These are phyloP conservation scores for Nothocercus julius DNA, from an alignment of 2,113 vertebrate genomes.

Conservation along the genomic window DNA sequence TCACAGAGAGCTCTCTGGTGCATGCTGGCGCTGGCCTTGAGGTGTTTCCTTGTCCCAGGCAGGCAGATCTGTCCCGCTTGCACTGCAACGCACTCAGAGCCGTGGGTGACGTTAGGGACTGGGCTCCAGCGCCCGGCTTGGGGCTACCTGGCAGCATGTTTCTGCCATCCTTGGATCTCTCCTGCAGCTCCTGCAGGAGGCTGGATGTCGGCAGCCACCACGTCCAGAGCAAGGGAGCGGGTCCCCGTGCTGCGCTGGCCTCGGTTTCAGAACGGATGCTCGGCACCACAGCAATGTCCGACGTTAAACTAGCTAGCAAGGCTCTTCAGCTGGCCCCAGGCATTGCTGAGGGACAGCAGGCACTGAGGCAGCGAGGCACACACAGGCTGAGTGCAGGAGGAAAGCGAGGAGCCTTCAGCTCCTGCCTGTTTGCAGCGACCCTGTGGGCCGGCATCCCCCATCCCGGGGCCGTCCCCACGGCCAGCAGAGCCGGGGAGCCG, in stretches of 20 bases:
- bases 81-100: background rate
- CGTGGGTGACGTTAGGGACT: background rate
- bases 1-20: background rate
- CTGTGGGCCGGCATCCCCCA: background rate
- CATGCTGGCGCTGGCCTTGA: background rate
- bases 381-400: background rate
- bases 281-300: background rate
- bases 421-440: background rate
- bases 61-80: background rate
- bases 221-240: background rate
- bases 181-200: background rate
- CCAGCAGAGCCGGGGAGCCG: background rate
- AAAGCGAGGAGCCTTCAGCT: background rate
- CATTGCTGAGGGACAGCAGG: background rate
- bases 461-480: background rate
- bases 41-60: background rate
- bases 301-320: rapidly evolving
- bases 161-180: background rate
- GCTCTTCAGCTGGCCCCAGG: background rate
- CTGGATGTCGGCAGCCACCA: background rate
- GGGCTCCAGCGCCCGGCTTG: background rate
- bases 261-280: background rate
- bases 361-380: background rate
- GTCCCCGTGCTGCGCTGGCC: background rate
- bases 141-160: background rate